These are phyloP conservation scores for Drosophila virilis DNA, from an alignment of 1,140 invertebrate species.

Conservation along the genomic window DNA sequence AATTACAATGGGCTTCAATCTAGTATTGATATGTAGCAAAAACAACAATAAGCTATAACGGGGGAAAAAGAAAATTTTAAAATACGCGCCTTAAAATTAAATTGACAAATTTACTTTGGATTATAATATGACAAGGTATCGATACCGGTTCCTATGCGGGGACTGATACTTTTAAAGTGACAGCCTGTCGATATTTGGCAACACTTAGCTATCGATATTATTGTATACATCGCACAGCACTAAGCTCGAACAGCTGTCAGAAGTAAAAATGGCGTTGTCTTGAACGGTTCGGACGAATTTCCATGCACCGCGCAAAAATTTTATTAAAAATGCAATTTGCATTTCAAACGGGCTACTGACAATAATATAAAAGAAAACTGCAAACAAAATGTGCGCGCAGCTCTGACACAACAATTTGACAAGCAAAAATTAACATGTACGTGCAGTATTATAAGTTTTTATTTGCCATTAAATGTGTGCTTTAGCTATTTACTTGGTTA, in stretches of 20 bases:
- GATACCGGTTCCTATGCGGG: too few species aligned
- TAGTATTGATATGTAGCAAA: background rate
- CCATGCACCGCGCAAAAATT: slow-evolving; percentile 35
- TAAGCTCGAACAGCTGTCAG: slow-evolving; percentile 46
- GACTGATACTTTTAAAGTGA: background rate
- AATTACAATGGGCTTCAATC: too few species aligned
- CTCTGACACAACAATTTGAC: slow-evolving; percentile 13
- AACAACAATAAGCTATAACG: background rate
- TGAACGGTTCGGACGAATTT: slow-evolving; percentile 38
- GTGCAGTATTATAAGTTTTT: slow-evolving; percentile 37
- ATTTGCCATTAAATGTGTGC: slow-evolving; percentile 38
- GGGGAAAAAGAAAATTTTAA: too few species aligned
- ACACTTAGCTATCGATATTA: background rate
- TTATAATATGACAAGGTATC: too few species aligned
- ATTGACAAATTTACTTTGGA: too few species aligned
- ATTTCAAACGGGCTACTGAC: slow-evolving; percentile 25
- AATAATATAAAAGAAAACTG: slow-evolving; percentile 20
- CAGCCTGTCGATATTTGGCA: slow-evolving; percentile 16
- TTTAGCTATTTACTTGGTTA: slow-evolving; percentile 34
- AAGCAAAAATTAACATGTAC: slow-evolving; percentile 19
- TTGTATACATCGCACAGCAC: slow-evolving; percentile 15
- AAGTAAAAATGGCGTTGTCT: slow-evolving; percentile 58
- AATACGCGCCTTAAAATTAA: too few species aligned
- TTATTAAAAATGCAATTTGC: slow-evolving; percentile 52
- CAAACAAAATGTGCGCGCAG: slow-evolving; percentile 40